phyloP scores from a whole-genome alignment of 2,888 invertebrate genomes.

The Aromia moschata region DNA sequence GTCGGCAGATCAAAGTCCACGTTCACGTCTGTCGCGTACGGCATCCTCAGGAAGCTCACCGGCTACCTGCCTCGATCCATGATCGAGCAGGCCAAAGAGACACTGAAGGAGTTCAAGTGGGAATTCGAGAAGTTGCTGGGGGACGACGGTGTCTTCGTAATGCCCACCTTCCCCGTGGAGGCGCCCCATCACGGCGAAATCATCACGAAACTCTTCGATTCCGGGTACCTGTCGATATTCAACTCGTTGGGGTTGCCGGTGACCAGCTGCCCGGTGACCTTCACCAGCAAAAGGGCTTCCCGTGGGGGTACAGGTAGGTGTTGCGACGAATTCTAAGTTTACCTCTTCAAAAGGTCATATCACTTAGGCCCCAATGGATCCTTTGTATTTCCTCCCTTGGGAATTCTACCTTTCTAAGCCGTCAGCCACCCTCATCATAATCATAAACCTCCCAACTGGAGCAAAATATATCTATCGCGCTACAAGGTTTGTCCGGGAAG shows the following conservation, averaged over 20 bases:
- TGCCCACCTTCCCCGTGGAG: conserved; percentile 72
- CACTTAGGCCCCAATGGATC: too few relatives aligned
- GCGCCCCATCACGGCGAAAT: conserved; percentile 77
- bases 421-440: too few relatives aligned
- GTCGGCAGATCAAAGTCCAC: conserved; percentile 73
- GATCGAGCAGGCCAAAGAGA: conserved; percentile 28
- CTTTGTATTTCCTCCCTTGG: too few relatives aligned
- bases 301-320: conserved; percentile 71
- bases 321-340: too few relatives aligned
- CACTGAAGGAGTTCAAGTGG: conserved; percentile 30
- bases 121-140: conserved; percentile 68
- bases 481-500: too few relatives aligned
- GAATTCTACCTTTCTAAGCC: too few relatives aligned
- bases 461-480: too few relatives aligned
- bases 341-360: too few relatives aligned
- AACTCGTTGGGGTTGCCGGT: conserved; percentile 85
- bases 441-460: too few relatives aligned
- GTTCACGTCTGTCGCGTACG: conserved; percentile 71
- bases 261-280: conserved; percentile 83
- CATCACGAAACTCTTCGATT: conserved; percentile 74
- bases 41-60: conserved; percentile 58
- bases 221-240: conserved; percentile 82
- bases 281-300: conserved; percentile 78
- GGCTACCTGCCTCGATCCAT: conserved; percentile 34
- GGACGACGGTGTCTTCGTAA: conserved; percentile 75